Base-by-base conservation (phyloP, 2,888 invertebrate species). In the Himalopsyche kuldschensis region DNA sequence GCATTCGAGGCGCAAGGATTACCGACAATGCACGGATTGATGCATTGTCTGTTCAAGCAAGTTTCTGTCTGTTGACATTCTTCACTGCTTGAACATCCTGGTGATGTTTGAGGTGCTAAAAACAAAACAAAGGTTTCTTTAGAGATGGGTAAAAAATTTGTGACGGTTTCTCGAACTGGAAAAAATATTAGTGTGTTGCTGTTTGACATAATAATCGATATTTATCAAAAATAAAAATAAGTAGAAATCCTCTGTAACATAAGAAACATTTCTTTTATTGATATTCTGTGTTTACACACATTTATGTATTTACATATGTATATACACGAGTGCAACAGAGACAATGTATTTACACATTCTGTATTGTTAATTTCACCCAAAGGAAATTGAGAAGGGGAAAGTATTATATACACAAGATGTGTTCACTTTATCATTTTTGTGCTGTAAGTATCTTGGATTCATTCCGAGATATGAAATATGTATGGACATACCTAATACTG, bases 1-100 rank as follows among this genome's bases (percentile, higher is more conserved):
- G 97, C 97, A 31, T 95, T 95, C 4, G 92, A 90, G 4, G 96
- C 96, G 88, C 97, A 97, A 5, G 95, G 94, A 87, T 93, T 94
- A 30, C 93, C 93, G 10, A 91, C 89, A 0, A 91, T 90, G 88
- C 97, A 97, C 0, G 96, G 96, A 88, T 95, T 94, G n/a, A 95
- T 93, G 88, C 97, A 97, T 82, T 92, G 92, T 79, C 94, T 93
- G 87, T 95, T 94, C 80, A 95, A 89, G 87, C 97, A 97, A 8
- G 94, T 93, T 88, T 95, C 95, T 78, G 94, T 94, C 46, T 92
- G 90, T 17, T 93, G 90, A 88, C 97, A 97, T 78, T 97, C 96
- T 24, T 93, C 92, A 87, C 96, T 94, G 24, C 93, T 92, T 86
- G 91, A 92, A 88, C 97, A 97, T 87, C 95, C 95, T 31, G 92